These are phyloP conservation scores for Tetraodon nigroviridis DNA, from an alignment of 2,113 vertebrate genomes.

Conservation along the genomic window DNA sequence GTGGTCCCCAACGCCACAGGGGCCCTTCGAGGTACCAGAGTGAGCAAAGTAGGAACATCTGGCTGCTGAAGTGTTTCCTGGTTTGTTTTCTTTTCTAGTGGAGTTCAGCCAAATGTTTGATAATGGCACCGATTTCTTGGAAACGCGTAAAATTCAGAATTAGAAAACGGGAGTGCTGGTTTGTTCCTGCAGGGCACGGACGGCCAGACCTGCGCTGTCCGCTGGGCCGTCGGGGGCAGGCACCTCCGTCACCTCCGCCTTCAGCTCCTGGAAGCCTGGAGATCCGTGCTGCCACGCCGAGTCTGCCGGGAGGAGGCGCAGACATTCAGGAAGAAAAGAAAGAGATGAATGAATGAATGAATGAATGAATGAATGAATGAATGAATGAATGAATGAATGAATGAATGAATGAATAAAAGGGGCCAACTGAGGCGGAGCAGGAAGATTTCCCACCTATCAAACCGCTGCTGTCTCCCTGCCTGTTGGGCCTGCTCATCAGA, in stretches of 20 bases:
- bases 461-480: conserved; percentile 65
- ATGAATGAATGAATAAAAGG: too few species aligned
- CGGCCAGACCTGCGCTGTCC: conserved; percentile 48
- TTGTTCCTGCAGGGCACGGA: neutral
- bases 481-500: conserved; percentile 57
- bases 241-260: conserved; percentile 84
- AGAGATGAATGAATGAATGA: too few species aligned
- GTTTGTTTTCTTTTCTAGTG: too few species aligned
- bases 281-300: conserved; percentile 71
- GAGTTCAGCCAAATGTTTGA: too few species aligned
- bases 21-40: too few species aligned
- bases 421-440: neutral
- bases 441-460: conserved; percentile 54
- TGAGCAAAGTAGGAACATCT: too few species aligned
- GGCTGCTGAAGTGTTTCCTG: too few species aligned
- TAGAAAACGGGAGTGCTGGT: neutral
- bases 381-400: too few species aligned
- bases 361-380: too few species aligned
- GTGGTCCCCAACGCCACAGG: too few species aligned
- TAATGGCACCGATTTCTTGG: too few species aligned
- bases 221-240: conserved; percentile 71
- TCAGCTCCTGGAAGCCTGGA: conserved; percentile 83
- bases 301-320: conserved; percentile 43
- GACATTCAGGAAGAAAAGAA: neutral
- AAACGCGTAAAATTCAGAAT: neutral